Conservation (phyloP, 2,888 invertebrate genomes). For the Lochmaea crataegi region DNA sequence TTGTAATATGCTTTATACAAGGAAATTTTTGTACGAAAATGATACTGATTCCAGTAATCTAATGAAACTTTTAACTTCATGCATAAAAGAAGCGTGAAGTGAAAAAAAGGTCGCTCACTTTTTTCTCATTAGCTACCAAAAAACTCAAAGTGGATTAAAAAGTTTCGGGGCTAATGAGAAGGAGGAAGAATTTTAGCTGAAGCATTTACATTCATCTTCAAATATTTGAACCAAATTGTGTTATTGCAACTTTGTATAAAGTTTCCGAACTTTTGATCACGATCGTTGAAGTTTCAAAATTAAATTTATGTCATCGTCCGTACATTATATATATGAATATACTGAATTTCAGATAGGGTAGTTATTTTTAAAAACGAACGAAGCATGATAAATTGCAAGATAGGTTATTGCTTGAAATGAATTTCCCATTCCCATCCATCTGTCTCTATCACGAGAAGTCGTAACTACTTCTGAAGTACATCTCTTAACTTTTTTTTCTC, state of each 20-base stretch:
- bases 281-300: slow-evolving; percentile 17
- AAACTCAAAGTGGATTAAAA: slow-evolving; percentile 51
- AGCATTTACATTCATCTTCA: slow-evolving; percentile 20
- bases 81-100: slow-evolving; percentile 40
- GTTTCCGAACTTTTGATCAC: slow-evolving; percentile 10
- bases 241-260: slow-evolving; percentile 19
- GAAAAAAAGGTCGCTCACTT: slow-evolving; percentile 47
- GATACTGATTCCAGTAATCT: background rate
- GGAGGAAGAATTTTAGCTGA: background rate
- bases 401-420: no score
- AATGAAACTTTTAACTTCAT: slow-evolving; percentile 41
- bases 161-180: slow-evolving; percentile 46
- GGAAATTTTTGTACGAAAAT: background rate
- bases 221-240: slow-evolving; percentile 25
- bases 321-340: background rate
- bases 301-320: background rate
- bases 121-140: slow-evolving; percentile 50
- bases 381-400: no score
- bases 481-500: no score
- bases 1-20: background rate
- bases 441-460: no score
- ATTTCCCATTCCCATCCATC: no score
- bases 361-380: no score
- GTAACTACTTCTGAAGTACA: no score
- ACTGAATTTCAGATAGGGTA: background rate